These are phyloP conservation scores for Leptopilina boulardi DNA, from an alignment of 1,140 invertebrate species.

Conservation along the genomic window DNA sequence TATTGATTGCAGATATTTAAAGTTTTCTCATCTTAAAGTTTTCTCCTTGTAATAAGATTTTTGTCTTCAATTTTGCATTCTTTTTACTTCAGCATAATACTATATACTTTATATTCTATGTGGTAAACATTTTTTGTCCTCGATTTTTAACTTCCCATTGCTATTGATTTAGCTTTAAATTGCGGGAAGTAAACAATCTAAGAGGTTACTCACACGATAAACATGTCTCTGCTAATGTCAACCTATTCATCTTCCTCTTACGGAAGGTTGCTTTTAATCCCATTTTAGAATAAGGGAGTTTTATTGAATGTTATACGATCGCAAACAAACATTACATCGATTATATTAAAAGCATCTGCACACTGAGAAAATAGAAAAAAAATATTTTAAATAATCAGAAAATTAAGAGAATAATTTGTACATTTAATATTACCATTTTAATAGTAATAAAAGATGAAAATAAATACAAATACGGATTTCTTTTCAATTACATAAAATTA, in stretches of 20 bases:
- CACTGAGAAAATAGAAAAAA: no score
- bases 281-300: constrained; percentile 30
- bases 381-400: no score
- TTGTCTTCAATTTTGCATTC: constrained; percentile 15
- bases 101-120: neutral
- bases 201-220: neutral
- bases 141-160: neutral
- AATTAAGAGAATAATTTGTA: no score
- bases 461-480: no score
- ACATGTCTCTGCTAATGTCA: constrained; percentile 14
- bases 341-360: no score
- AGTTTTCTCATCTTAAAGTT: constrained; percentile 33
- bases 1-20: constrained; percentile 20
- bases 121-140: neutral
- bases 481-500: no score
- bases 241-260: neutral
- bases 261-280: neutral
- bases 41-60: constrained; percentile 10
- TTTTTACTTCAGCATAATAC: neutral
- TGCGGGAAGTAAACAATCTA: neutral
- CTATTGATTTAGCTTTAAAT: neutral
- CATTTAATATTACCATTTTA: no score
- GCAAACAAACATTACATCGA: no score
- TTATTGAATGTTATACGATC: constrained; percentile 50
- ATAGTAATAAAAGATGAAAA: no score